Percentiles rank a stretch among this genome's conserved stretches.
These are phyloP conservation scores for Polyergus mexicanus DNA, from an alignment of 1,140 invertebrate genomes.

Conservation along the genomic window DNA sequence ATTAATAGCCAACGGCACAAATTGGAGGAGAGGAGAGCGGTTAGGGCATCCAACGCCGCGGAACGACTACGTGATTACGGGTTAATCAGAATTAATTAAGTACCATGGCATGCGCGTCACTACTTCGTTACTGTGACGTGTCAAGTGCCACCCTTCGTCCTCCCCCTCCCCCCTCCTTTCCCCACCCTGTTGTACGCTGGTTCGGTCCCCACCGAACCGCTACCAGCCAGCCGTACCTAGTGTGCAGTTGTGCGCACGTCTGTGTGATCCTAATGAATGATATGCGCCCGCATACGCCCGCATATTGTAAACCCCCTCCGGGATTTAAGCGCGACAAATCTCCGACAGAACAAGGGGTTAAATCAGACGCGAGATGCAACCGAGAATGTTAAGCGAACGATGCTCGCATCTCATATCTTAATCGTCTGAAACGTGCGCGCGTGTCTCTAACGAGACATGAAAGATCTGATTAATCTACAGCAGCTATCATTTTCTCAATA, in stretches of 20 bases:
- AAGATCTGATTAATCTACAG: conserved; percentile 24
- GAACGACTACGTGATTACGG: conserved; percentile 86
- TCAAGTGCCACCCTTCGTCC: conserved; percentile 79
- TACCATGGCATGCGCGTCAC: conserved; percentile 85
- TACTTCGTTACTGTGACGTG: conserved; percentile 86
- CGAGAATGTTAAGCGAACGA: conserved; percentile 52
- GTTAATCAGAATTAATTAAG: conserved; percentile 87
- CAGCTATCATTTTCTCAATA: conserved; percentile 18
- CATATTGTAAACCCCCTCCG: conserved; percentile 63
- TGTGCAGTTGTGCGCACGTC: conserved; percentile 10
- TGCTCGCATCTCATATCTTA: conserved; percentile 35
- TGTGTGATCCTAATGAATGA: conserved; percentile 83
- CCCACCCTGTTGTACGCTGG: conserved; percentile 58
- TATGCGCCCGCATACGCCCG: conserved; percentile 83
- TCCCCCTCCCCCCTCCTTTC: not conserved
- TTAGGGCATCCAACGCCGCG: conserved; percentile 78
- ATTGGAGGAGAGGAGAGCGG: conserved; percentile 80
- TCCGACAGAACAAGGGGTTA: conserved; percentile 50
- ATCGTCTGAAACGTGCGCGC: conserved; percentile 9
- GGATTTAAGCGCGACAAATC: conserved; percentile 68
- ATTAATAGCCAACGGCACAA: conserved; percentile 85
- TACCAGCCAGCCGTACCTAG: conserved; percentile 48
- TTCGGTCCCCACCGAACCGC: conserved; percentile 69
- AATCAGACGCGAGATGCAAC: conserved; percentile 68
- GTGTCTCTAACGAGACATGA: conserved; percentile 37